Evolutionary conservation across 2,797 vertebrate genomes (phyloP).

Genomic region (Sebastes itinus): DNA sequence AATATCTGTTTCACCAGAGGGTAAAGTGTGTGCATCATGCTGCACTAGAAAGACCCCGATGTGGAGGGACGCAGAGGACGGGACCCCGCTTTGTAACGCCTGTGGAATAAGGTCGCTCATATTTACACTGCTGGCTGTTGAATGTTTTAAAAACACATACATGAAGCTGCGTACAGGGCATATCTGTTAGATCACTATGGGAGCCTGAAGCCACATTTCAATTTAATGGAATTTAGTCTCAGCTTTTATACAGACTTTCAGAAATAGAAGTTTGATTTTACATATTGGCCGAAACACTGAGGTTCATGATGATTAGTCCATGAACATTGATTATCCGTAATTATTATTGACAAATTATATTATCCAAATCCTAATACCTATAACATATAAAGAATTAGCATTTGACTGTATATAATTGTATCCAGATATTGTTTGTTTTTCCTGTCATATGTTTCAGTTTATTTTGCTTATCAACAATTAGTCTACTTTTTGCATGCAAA

Average conservation of each 20-base stretch:
- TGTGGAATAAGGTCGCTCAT: slow-evolving; percentile 91
- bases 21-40: slow-evolving; percentile 89
- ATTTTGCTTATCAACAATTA: background rate
- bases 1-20: slow-evolving; percentile 62
- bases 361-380: background rate
- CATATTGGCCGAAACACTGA: background rate
- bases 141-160: background rate
- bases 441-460: background rate
- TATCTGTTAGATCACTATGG: background rate
- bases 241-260: background rate
- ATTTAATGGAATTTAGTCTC: background rate
- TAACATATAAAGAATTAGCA: background rate
- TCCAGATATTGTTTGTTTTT: background rate
- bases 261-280: background rate
- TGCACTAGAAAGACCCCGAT: slow-evolving; percentile 90
- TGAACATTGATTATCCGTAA: background rate
- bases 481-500: too few species aligned
- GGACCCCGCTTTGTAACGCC: slow-evolving; percentile 93
- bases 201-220: background rate
- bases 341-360: background rate
- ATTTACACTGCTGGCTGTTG: background rate
- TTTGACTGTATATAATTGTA: background rate
- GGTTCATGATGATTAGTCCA: background rate
- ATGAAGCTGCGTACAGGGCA: background rate
- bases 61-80: slow-evolving; percentile 92